Base-by-base conservation (phyloP, 2,888 invertebrate species). In the Netelia fuscicornis region DNA sequence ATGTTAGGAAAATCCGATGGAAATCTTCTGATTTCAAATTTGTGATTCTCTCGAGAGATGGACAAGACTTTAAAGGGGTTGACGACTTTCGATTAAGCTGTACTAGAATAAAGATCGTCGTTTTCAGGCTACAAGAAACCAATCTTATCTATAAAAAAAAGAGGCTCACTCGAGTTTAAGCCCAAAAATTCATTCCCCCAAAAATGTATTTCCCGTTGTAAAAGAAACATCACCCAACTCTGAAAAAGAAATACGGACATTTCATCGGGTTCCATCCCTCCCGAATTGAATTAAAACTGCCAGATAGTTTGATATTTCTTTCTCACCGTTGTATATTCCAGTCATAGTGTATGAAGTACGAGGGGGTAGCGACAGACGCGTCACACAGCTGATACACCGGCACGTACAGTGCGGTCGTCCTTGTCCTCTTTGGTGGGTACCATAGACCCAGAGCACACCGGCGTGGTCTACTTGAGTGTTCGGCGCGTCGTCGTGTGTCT, bases 401-500 rank as follows among this genome's bases (percentile, higher is more conserved):
- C 65, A 42, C 65, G 65, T 42, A 65, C 17, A 17, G 42, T 65
- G 37, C 17, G 65, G 65, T 42, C 42, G 1, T 65, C n/a, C 65
- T 65, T 42, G 65, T 65, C 65, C 65, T 62, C 65, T 65, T 30
- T n/a, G 65, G 25, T 62, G 60, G 62, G 52, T 62, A 48, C 48
- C 48, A 17, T 17, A n/a, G 2, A 13, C 17, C 10, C n/a, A 11
- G 30, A 23, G 48, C 23, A 62, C 44, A 58, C 44, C 76, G 44
- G 42, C 56, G 25, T 25, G 76, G 76, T 77, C 67, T 44, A 67
- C 44, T 67, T 42, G 76, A 67, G 76, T 67, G 44, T 77, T 67
- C 54, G 42, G 2, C 42, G 25, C 67, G 42, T 84, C 77, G 76
- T 54, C 76, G 54, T 71, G 62, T 56, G 67, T 81, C 84, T 68